A percentile compares a stretch with the other conserved stretches of the same genome.
Conservation (phyloP, 2,113 vertebrate species). For the Apeltes quadracus region DNA sequence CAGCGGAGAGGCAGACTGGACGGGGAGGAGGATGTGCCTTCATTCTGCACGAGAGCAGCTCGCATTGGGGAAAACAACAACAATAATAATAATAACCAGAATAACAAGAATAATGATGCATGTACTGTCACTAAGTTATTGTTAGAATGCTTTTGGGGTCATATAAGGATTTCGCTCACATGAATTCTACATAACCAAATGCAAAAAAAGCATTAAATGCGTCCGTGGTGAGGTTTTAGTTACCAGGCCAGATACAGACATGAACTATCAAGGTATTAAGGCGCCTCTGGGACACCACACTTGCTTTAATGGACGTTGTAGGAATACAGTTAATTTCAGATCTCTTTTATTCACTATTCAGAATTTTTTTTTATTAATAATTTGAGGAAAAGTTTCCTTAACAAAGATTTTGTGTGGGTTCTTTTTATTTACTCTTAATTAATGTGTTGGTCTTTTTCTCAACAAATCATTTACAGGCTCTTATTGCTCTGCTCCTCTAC, state of each 20-base stretch:
- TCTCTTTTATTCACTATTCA: not conserved
- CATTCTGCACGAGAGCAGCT: slow-evolving; percentile 16
- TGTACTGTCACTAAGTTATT: not conserved
- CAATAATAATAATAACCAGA: not conserved
- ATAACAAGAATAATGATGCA: not conserved
- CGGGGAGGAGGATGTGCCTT: slow-evolving; percentile 11
- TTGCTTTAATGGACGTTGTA: not conserved
- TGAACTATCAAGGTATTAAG: not conserved
- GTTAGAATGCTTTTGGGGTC: not conserved
- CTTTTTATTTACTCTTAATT: not conserved
- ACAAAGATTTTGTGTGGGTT: not conserved
- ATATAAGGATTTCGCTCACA: not conserved
- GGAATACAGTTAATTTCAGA: not conserved
- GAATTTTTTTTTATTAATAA: not conserved
- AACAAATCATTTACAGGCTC: not conserved
- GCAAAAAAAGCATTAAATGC: not conserved
- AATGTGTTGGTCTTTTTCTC: not conserved
- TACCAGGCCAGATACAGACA: not conserved
- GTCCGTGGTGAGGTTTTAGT: not conserved
- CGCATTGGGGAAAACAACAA: not conserved
- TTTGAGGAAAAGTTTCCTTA: not conserved
- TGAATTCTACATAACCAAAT: not conserved
- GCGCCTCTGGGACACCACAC: not conserved
- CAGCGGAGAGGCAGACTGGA: slow-evolving; percentile 48
- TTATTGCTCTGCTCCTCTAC: not conserved